Evolutionary conservation across 1,140 invertebrate species (phyloP).

Genomic region (Drosophila tsacasi): DNA sequence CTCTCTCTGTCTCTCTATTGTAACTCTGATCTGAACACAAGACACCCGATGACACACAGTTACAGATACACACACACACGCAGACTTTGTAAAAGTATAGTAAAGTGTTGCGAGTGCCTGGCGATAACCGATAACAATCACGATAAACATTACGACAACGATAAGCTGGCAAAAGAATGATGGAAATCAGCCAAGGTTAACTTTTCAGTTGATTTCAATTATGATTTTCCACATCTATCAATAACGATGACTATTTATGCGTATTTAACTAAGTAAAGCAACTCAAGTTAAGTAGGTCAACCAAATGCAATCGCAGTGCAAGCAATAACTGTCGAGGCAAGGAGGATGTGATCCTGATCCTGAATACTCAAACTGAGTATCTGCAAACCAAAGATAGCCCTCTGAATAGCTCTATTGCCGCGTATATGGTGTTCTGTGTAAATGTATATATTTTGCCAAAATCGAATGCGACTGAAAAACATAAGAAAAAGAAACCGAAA

Average conservation of each 20-base stretch:
- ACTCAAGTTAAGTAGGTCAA: conserved; percentile 47
- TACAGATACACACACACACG: conserved; percentile 36
- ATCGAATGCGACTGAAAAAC: conserved; percentile 40
- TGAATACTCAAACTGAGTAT: conserved; percentile 26
- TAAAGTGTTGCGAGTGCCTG: conserved; percentile 76
- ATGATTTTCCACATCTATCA: conserved; percentile 84
- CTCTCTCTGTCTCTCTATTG: conserved; percentile 34
- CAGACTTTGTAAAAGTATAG: conserved; percentile 77
- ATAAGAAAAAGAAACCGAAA: conserved; percentile 32
- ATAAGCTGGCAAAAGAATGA: conserved; percentile 38
- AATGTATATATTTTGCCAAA: conserved; percentile 45
- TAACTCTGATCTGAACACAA: conserved; percentile 34
- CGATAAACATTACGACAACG: conserved; percentile 43
- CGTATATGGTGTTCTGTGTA: conserved; percentile 85
- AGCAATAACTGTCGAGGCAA: conserved; percentile 29
- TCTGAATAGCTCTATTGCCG: conserved; percentile 84
- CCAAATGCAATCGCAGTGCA: conserved; percentile 19
- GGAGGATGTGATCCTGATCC: conserved; percentile 25
- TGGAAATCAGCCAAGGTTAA: conserved; percentile 55
- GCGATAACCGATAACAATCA: conserved; percentile 42
- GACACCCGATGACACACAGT: conserved; percentile 34
- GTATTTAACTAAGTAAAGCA: conserved; percentile 61
- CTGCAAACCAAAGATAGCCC: conserved; percentile 57
- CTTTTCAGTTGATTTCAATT: conserved; percentile 80
- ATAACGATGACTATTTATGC: conserved; percentile 85